Evolutionary conservation across 2,888 invertebrate genomes (phyloP).

Genomic region (Sphecodes monilicornis): DNA sequence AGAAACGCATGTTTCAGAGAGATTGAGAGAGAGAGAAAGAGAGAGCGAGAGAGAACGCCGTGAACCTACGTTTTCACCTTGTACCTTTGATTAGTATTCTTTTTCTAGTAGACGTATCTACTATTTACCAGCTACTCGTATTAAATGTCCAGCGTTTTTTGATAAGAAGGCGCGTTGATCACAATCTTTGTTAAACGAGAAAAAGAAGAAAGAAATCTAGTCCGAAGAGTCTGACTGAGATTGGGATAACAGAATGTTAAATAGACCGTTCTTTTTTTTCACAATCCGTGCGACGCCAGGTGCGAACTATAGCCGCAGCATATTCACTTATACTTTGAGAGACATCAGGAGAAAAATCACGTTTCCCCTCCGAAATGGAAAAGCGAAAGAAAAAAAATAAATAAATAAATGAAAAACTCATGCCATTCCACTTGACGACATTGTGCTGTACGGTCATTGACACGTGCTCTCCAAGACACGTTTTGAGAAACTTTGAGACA

Average conservation of each 20-base stretch:
- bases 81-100: conserved; percentile 67
- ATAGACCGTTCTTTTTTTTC: conserved; percentile 55
- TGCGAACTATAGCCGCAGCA: conserved; percentile 57
- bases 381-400: neutral
- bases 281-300: conserved; percentile 59
- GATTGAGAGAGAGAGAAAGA: neutral
- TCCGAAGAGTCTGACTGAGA: conserved; percentile 76
- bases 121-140: conserved; percentile 72
- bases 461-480: conserved; percentile 30
- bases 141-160: conserved; percentile 70
- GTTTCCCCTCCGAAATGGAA: conserved; percentile 44
- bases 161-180: conserved; percentile 68
- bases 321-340: conserved; percentile 59
- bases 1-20: conserved; percentile 44
- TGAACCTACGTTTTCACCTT: conserved; percentile 66
- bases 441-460: conserved; percentile 48
- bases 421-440: conserved; percentile 72
- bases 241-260: conserved; percentile 66
- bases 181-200: conserved; percentile 63
- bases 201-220: conserved; percentile 71
- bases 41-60: conserved; percentile 29
- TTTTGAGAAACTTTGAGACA: conserved; percentile 39
- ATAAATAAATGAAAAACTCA: conserved; percentile 51
- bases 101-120: conserved; percentile 72
- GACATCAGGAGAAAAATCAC: conserved; percentile 53